Conservation (phyloP, 2,888 invertebrate genomes). For the Alloscopus bannaensis region DNA sequence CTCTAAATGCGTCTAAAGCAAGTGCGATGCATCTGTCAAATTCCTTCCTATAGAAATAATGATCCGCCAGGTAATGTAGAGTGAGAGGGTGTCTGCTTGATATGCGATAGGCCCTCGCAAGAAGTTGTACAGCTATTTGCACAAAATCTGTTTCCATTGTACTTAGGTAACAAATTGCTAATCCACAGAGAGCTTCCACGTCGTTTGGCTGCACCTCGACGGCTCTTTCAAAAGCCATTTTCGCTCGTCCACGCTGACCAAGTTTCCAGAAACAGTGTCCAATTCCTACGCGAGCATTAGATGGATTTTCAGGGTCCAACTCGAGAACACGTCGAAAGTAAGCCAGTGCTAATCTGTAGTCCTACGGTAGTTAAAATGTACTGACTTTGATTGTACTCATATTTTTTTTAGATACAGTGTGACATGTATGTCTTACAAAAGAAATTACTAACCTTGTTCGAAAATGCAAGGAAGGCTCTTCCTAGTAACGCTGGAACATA, state of each 20-base stretch:
- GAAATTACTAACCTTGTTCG: not conserved
- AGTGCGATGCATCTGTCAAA: not conserved
- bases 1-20: slow-evolving; percentile 6
- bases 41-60: slow-evolving; percentile 25
- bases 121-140: not conserved
- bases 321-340: slow-evolving; percentile 8
- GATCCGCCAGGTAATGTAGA: slow-evolving; percentile 12
- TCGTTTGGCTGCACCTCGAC: slow-evolving; percentile 9
- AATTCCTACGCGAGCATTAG: slow-evolving; percentile 19
- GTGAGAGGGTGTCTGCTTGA: not conserved
- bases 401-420: too few species aligned
- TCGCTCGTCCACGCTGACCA: not conserved
- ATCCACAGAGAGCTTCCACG: not conserved
- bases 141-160: not conserved
- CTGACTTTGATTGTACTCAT: not conserved
- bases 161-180: slow-evolving; percentile 5
- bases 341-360: not conserved
- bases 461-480: not conserved
- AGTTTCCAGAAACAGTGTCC: slow-evolving; percentile 37
- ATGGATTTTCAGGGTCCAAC: not conserved
- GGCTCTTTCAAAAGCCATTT: slow-evolving; percentile 21
- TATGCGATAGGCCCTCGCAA: slow-evolving; percentile 5
- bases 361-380: not conserved
- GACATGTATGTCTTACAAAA: not conserved
- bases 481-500: slow-evolving; percentile 20